Percentiles rank a stretch among this genome's conserved stretches.
Conservation (phyloP, 2,888 invertebrate species). For the Caenorhabditis zanzibari region DNA sequence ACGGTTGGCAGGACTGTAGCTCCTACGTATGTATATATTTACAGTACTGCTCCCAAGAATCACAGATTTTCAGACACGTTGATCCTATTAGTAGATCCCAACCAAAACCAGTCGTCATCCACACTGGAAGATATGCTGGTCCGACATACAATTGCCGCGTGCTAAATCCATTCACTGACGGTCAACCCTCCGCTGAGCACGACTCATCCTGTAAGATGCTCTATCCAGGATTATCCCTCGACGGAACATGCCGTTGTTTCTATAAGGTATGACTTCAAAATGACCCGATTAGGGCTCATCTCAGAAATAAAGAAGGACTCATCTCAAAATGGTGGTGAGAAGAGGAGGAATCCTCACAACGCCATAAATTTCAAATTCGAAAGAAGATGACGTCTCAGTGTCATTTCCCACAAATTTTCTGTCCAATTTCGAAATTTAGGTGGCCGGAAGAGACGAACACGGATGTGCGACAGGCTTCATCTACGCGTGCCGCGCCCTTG, state of each 20-base stretch:
- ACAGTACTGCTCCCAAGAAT: no score
- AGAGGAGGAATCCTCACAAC: constrained; percentile 45
- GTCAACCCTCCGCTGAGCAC: constrained; percentile 67
- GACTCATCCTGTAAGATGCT: constrained; percentile 69
- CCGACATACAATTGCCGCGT: constrained; percentile 74
- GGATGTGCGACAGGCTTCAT: constrained; percentile 74
- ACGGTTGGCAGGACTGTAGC: constrained; percentile 43
- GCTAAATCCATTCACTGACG: constrained; percentile 72
- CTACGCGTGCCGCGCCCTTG: constrained; percentile 67
- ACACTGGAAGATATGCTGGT: constrained; percentile 61
- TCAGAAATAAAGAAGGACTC: background rate
- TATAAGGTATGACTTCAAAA: constrained; percentile 63
- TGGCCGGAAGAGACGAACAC: constrained; percentile 70
- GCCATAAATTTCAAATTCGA: constrained; percentile 9
- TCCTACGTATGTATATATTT: constrained; percentile 14
- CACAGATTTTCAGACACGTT: constrained; percentile 14
- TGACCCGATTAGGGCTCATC: background rate
- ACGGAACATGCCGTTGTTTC: constrained; percentile 69
- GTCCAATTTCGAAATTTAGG: constrained; percentile 59
- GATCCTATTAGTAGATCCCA: constrained; percentile 47
- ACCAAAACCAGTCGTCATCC: constrained; percentile 73
- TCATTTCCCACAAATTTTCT: constrained; percentile 13
- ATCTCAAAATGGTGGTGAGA: constrained; percentile 9
- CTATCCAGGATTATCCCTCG: constrained; percentile 72
- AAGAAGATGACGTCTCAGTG: constrained; percentile 15